Conservation (phyloP, 2,888 invertebrate species). For the Drosophila ustulata region DNA sequence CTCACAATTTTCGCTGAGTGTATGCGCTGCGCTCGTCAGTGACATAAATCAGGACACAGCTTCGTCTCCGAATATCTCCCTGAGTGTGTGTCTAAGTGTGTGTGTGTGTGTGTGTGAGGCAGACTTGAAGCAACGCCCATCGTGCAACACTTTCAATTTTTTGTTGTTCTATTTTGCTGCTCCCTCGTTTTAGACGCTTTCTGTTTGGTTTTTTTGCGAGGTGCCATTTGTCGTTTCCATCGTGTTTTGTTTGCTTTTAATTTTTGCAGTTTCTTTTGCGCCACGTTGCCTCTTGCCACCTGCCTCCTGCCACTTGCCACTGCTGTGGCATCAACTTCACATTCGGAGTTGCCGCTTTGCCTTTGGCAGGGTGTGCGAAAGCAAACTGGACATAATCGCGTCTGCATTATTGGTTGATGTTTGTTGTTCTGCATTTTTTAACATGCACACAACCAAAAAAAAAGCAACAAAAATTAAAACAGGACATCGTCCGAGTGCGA, state of each 20-base stretch:
- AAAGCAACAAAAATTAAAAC: too few relatives aligned
- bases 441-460: conserved; percentile 36
- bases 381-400: conserved; percentile 83
- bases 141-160: conserved; percentile 76
- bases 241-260: conserved; percentile 78
- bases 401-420: conserved; percentile 85
- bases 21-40: conserved; percentile 55
- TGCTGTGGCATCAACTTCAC: conserved; percentile 73
- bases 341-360: conserved; percentile 59
- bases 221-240: conserved; percentile 67
- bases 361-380: conserved; percentile 41
- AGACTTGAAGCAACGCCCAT: conserved; percentile 76
- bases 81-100: conserved; percentile 29
- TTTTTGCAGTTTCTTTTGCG: conserved; percentile 62
- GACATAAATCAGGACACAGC: conserved; percentile 73
- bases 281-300: conserved; percentile 6
- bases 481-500: neutral
- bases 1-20: conserved; percentile 25
- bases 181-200: conserved; percentile 4
- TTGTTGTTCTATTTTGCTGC: conserved; percentile 24
- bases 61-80: conserved; percentile 36
- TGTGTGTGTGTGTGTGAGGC: conserved; percentile 24
- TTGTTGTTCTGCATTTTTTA: conserved; percentile 68
- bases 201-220: conserved; percentile 14
- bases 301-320: conserved; percentile 8